These are phyloP conservation scores for Ypsolopha sequella DNA, from an alignment of 2,888 invertebrate genomes.

Conservation along the genomic window DNA sequence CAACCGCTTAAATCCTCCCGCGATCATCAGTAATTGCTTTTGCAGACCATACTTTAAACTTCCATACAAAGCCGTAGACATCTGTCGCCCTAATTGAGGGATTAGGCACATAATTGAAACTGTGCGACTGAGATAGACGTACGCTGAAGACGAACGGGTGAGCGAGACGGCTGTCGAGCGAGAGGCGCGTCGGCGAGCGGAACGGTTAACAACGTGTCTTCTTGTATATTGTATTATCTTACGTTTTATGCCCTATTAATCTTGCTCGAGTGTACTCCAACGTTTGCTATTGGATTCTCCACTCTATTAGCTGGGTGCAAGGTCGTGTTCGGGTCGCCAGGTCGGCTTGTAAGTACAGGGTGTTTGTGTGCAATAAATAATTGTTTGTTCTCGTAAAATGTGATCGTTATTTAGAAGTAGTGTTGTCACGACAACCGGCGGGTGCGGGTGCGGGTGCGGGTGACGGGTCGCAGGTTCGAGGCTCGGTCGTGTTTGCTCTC, in stretches of 20 bases:
- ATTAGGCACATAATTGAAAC: constrained; percentile 79
- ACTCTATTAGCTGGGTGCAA: constrained; percentile 22
- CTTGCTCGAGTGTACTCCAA: constrained; percentile 45
- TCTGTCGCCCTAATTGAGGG: constrained; percentile 76
- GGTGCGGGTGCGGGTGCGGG: too few species aligned
- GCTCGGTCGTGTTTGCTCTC: constrained; percentile 19
- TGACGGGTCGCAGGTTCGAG: constrained; percentile 14
- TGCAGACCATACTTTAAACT: constrained; percentile 66
- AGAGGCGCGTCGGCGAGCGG: constrained; percentile 44
- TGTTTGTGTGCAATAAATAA: constrained; percentile 62
- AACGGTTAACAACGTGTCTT: constrained; percentile 76
- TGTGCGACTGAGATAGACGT: constrained; percentile 40
- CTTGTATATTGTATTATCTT: constrained; percentile 74
- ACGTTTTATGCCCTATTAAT: constrained; percentile 70
- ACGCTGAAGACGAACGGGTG: constrained; percentile 22
- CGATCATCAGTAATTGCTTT: constrained; percentile 54
- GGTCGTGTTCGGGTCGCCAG: constrained; percentile 25
- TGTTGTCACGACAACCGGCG: constrained; percentile 26
- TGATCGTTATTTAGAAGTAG: constrained; percentile 22
- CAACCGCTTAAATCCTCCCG: constrained; percentile 8
- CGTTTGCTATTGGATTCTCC: constrained; percentile 20
- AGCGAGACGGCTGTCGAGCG: constrained; percentile 38
- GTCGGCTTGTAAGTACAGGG: constrained; percentile 26
- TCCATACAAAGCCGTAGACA: constrained; percentile 68
- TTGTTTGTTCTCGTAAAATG: constrained; percentile 65